Percentiles rank a stretch among this genome's conserved stretches.
Evolutionary conservation across 2,888 invertebrate species (phyloP).

Genomic region (Ommatoiulus sabulosus): DNA sequence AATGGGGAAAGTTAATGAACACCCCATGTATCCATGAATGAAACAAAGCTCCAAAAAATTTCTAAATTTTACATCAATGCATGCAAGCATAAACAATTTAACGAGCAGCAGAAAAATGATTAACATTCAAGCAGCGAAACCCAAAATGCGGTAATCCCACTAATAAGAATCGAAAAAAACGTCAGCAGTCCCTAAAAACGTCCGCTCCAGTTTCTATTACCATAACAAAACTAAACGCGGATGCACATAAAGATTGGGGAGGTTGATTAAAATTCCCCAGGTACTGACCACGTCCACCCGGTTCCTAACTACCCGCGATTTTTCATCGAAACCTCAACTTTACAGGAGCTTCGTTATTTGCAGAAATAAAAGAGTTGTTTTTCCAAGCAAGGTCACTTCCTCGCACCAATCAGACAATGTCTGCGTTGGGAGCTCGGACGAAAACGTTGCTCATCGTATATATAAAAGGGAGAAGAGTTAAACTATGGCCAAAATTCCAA

Average conservation of each 20-base stretch:
- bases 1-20: too few relatives aligned
- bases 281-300: neutral
- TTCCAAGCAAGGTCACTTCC: neutral
- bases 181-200: neutral
- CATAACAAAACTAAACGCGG: neutral
- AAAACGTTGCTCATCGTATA: neutral
- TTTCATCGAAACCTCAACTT: neutral
- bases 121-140: neutral
- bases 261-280: neutral
- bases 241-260: neutral
- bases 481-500: neutral
- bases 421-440: too few relatives aligned
- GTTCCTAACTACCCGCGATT: neutral
- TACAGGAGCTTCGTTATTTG: neutral
- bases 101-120: too few relatives aligned
- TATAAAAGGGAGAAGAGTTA: neutral
- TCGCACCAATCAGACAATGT: conserved; percentile 3
- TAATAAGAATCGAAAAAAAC: neutral
- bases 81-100: too few relatives aligned
- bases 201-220: neutral
- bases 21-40: too few relatives aligned
- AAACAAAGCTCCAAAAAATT: too few relatives aligned
- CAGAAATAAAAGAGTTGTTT: neutral
- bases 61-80: too few relatives aligned
- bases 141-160: neutral